Conservation (phyloP, 2,113 vertebrate species). For the Regulus satrapa region DNA sequence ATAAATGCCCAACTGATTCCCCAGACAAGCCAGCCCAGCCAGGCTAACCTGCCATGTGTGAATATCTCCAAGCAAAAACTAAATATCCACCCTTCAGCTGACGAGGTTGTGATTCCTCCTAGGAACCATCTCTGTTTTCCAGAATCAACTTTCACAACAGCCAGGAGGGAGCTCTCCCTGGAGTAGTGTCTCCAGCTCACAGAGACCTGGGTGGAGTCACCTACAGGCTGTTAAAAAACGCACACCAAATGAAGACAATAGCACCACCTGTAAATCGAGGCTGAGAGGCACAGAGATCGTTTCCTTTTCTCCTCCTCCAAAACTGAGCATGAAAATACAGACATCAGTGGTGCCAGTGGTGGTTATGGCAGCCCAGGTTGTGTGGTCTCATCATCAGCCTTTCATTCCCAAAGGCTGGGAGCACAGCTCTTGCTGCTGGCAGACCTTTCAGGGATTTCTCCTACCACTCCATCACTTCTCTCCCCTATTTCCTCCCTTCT, state of each 20-base stretch:
- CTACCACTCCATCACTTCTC: not conserved
- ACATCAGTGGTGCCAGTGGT: fast-evolving
- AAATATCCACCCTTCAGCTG: not conserved
- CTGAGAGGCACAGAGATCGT: not conserved
- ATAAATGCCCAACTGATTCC: not conserved
- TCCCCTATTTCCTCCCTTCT: not conserved
- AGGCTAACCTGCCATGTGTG: not conserved
- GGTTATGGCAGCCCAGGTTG: not conserved
- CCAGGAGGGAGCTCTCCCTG: not conserved
- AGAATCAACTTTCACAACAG: not conserved
- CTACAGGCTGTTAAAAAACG: not conserved
- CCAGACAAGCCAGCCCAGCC: not conserved
- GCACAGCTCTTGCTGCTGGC: not conserved
- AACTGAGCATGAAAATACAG: not conserved
- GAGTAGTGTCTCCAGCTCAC: not conserved
- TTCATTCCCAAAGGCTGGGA: not conserved
- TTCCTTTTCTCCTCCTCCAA: not conserved
- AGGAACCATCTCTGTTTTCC: not conserved
- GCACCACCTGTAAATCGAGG: not conserved
- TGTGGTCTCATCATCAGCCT: not conserved
- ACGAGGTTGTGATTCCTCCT: not conserved
- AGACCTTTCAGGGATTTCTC: not conserved
- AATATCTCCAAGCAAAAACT: not conserved
- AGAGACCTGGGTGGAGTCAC: not conserved
- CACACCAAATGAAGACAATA: not conserved